phyloP scores from a whole-genome alignment of 2,797 vertebrate genomes.

The Apodemus agrarius region DNA sequence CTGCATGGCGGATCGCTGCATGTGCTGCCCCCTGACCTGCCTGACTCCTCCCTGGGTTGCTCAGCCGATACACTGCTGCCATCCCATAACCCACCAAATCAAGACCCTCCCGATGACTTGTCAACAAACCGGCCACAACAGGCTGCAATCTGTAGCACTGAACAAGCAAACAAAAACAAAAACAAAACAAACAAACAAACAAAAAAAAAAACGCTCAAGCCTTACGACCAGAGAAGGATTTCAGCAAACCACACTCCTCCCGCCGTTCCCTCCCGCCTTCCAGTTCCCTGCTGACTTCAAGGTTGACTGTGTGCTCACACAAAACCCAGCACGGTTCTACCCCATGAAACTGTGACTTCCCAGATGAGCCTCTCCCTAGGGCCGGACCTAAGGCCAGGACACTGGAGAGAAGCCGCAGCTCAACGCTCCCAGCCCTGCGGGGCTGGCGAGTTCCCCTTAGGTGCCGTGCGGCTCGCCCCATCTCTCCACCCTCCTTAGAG shows the following conservation, averaged over 20 bases:
- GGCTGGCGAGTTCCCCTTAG: constrained; percentile 48
- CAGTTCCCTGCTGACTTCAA: constrained; percentile 42
- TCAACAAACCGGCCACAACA: constrained; percentile 79
- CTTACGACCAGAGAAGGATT: constrained; percentile 86
- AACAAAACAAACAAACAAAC: constrained; percentile 37
- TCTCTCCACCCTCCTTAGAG: neutral
- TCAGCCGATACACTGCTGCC: constrained; percentile 82
- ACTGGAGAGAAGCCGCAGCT: constrained; percentile 54
- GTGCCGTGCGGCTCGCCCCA: constrained; percentile 59
- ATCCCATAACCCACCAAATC: constrained; percentile 81
- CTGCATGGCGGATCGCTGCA: constrained; percentile 89
- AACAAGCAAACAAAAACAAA: constrained; percentile 73
- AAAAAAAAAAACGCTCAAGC: constrained; percentile 78
- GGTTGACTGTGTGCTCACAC: constrained; percentile 68
- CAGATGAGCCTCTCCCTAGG: constrained; percentile 72
- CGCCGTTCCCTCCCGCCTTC: neutral
- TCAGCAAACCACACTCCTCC: constrained; percentile 77
- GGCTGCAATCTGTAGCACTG: constrained; percentile 85
- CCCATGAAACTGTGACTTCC: constrained; percentile 79
- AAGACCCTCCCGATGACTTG: constrained; percentile 85
- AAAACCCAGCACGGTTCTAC: constrained; percentile 69
- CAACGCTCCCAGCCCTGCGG: neutral
- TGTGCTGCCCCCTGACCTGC: constrained; percentile 85
- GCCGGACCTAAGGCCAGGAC: constrained; percentile 68
- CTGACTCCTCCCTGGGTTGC: constrained; percentile 84